phyloP scores from a whole-genome alignment of 2,888 invertebrate genomes.

The Invenusta paracnida region DNA sequence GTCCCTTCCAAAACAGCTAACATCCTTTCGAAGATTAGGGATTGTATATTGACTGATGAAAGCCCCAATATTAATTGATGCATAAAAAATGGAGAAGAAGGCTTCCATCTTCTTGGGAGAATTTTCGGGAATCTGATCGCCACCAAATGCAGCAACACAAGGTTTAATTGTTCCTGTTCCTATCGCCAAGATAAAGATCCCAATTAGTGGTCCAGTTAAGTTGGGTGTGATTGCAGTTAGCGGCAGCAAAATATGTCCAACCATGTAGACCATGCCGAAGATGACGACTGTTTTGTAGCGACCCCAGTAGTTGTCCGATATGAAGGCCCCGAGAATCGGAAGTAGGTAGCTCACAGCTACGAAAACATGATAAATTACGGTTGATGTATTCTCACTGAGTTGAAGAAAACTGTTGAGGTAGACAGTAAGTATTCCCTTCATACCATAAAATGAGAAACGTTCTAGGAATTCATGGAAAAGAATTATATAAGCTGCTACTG shows the following conservation, averaged over 20 bases:
- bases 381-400: constrained; percentile 72
- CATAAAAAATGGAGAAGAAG: constrained; percentile 87
- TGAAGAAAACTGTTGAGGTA: constrained; percentile 76
- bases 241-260: constrained; percentile 39
- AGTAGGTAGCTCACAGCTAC: constrained; percentile 82
- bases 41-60: constrained; percentile 30
- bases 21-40: constrained; percentile 49
- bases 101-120: constrained; percentile 72
- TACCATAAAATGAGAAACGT: constrained; percentile 49
- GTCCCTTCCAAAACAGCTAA: constrained; percentile 54
- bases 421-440: constrained; percentile 58
- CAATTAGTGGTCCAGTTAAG: constrained; percentile 65
- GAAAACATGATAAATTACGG: constrained; percentile 81
- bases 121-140: constrained; percentile 75
- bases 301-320: constrained; percentile 79
- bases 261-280: constrained; percentile 39
- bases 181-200: constrained; percentile 73
- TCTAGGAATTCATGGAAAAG: constrained; percentile 48
- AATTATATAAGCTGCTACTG: neutral
- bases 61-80: constrained; percentile 70
- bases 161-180: constrained; percentile 94
- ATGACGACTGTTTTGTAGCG: constrained; percentile 39
- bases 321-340: constrained; percentile 81
- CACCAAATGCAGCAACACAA: constrained; percentile 88
- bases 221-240: constrained; percentile 37